Evolutionary conservation across 2,888 invertebrate species (phyloP).

Genomic region (Lutraria lutraria): DNA sequence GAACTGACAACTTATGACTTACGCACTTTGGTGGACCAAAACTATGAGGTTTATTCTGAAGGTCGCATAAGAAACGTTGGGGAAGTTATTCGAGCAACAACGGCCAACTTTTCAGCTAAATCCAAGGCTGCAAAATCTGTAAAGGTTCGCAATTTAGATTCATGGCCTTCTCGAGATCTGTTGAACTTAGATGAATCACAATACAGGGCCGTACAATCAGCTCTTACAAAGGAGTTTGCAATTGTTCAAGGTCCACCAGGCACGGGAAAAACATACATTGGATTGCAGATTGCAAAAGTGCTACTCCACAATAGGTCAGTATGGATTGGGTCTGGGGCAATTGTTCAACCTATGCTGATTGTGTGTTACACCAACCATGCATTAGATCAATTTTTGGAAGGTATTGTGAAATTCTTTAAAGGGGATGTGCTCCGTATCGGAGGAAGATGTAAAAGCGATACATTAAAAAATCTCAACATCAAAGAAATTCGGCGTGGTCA

Average conservation of each 20-base stretch:
- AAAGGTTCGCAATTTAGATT: background rate
- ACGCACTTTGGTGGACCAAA: constrained; percentile 47
- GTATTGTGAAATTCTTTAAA: constrained; percentile 73
- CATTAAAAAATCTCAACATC: constrained; percentile 62
- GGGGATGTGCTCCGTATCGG: constrained; percentile 82
- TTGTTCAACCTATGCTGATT: constrained; percentile 78
- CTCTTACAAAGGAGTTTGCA: constrained; percentile 82
- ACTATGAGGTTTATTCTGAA: background rate
- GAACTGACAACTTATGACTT: constrained; percentile 55
- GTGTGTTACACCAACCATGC: constrained; percentile 86
- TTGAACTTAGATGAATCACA: constrained; percentile 83
- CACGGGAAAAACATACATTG: constrained; percentile 94
- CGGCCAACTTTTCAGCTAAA: background rate
- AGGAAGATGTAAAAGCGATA: constrained; percentile 75
- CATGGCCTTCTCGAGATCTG: constrained; percentile 79
- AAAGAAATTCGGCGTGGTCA: background rate
- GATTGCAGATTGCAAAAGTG: constrained; percentile 90
- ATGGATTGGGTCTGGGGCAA: constrained; percentile 80
- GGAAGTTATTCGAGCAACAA: background rate
- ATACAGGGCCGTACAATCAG: constrained; percentile 79
- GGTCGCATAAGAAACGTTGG: constrained; percentile 14
- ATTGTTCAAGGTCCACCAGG: constrained; percentile 91
- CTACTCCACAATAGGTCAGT: constrained; percentile 83
- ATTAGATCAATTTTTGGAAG: constrained; percentile 84
- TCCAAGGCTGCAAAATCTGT: constrained; percentile 19